phyloP scores from a whole-genome alignment of 2,797 vertebrate genomes.

The Sylvia borin region DNA sequence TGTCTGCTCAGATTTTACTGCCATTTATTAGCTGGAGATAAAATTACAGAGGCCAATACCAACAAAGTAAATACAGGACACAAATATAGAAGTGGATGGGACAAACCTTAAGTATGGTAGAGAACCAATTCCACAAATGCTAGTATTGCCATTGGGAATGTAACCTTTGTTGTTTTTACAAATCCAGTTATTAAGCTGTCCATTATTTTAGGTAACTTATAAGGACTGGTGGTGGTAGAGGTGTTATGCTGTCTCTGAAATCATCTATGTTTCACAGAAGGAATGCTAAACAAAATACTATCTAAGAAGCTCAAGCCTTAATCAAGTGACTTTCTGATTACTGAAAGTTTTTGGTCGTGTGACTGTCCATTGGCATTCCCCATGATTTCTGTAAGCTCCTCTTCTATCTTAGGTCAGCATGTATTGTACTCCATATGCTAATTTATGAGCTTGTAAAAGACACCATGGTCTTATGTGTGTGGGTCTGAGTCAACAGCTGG shows the following conservation, averaged over 20 bases:
- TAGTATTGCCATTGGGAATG: neutral
- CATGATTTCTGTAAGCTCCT: constrained; percentile 6
- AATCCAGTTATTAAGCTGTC: neutral
- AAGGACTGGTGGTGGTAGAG: rapidly evolving
- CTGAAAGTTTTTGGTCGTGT: neutral
- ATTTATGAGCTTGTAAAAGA: neutral
- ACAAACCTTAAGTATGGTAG: neutral
- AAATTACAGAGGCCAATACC: neutral
- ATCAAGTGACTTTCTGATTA: constrained; percentile 15
- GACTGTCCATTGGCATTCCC: neutral
- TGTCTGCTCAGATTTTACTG: neutral
- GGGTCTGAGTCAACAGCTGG: neutral
- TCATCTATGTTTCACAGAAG: neutral
- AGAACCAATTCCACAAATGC: neutral
- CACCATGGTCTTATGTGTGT: neutral
- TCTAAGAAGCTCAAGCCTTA: neutral
- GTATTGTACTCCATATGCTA: neutral
- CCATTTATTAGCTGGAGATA: neutral
- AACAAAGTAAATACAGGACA: neutral
- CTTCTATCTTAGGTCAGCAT: neutral
- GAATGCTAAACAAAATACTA: neutral
- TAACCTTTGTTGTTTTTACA: neutral
- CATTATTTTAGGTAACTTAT: neutral
- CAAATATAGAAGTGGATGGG: neutral
- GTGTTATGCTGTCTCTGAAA: neutral